These are phyloP conservation scores for Stylophora pistillata DNA, from an alignment of 64 coral and sea anemone genomes.

Conservation along the genomic window DNA sequence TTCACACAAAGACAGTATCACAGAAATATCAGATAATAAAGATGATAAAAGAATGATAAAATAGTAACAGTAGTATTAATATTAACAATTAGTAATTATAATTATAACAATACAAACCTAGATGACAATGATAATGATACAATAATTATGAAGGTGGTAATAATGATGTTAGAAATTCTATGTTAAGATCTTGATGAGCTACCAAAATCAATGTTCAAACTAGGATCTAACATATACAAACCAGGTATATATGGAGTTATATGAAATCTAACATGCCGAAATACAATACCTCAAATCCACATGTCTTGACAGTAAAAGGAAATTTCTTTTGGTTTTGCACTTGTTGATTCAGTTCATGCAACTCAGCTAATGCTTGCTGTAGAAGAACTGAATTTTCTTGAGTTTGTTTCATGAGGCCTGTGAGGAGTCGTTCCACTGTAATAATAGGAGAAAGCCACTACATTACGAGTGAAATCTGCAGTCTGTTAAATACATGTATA, in stretches of 20 bases:
- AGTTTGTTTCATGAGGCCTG: slow-evolving; percentile 61
- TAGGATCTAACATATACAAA: neutral
- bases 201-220: too few species aligned
- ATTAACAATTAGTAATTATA: too few species aligned
- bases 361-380: slow-evolving; percentile 64
- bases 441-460: neutral
- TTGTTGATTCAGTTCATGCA: slow-evolving; percentile 61
- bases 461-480: neutral
- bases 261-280: neutral
- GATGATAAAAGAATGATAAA: too few species aligned
- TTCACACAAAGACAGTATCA: too few species aligned
- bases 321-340: slow-evolving; percentile 68
- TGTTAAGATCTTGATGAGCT: too few species aligned
- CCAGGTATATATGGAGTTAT: neutral
- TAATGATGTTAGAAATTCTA: too few species aligned
- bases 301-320: slow-evolving; percentile 87
- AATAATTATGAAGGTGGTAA: too few species aligned
- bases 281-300: slow-evolving; percentile 74
- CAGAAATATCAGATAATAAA: too few species aligned
- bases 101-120: too few species aligned
- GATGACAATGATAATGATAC: too few species aligned
- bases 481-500: too few species aligned
- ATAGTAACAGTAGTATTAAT: too few species aligned
- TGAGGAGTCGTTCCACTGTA: slow-evolving; percentile 55
- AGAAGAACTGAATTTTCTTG: slow-evolving; percentile 69